Evolutionary conservation across 2,797 vertebrate species (phyloP).

Genomic region (Eospalax fontanierii): DNA sequence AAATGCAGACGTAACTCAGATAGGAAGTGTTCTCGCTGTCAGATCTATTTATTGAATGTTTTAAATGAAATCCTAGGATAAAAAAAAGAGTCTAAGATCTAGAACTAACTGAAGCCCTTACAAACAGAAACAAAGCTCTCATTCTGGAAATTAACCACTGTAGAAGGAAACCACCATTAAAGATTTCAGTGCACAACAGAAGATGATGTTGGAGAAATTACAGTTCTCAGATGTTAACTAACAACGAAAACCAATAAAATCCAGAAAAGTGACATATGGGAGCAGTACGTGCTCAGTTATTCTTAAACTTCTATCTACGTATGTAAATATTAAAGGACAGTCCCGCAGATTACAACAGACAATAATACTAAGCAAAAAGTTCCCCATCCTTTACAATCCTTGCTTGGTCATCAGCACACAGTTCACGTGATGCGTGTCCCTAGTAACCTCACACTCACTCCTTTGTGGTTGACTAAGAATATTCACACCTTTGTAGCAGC

Average conservation of each 20-base stretch:
- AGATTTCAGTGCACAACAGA: background rate
- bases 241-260: background rate
- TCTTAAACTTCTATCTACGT: background rate
- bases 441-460: background rate
- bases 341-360: background rate
- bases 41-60: background rate
- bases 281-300: background rate
- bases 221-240: background rate
- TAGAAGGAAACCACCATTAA: background rate
- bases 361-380: background rate
- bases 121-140: background rate
- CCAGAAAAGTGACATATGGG: background rate
- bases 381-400: background rate
- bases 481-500: background rate
- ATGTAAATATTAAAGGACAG: background rate
- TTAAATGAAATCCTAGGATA: background rate
- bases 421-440: accelerated
- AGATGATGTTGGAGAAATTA: background rate
- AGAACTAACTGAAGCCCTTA: background rate
- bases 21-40: background rate
- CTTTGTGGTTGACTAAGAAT: background rate
- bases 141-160: background rate
- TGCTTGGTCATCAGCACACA: background rate
- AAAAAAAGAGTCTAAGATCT: constrained; percentile 17
- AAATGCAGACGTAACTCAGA: background rate